These are phyloP conservation scores for Drosophila erecta DNA, from an alignment of 1,140 invertebrate genomes.

Conservation along the genomic window DNA sequence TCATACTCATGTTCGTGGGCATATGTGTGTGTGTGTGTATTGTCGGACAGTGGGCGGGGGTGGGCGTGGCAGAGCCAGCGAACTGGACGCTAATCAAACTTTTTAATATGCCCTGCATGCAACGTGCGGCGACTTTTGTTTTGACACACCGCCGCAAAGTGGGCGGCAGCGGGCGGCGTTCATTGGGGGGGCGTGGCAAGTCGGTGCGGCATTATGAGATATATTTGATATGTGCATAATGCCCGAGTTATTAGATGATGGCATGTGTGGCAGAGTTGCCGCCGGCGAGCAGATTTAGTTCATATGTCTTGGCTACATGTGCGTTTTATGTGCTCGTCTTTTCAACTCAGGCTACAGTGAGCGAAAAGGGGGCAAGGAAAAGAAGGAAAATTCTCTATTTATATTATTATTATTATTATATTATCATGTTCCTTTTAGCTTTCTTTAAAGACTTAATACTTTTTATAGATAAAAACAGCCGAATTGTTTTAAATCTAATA, in stretches of 20 bases:
- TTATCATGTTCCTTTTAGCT: neutral
- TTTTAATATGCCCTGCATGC: constrained; percentile 75
- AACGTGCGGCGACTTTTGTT: constrained; percentile 76
- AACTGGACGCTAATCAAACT: constrained; percentile 79
- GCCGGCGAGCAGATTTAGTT: constrained; percentile 51
- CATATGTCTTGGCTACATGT: constrained; percentile 58
- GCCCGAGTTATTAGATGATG: constrained; percentile 55
- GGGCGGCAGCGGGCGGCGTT: no score
- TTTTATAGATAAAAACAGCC: no score
- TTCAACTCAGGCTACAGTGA: constrained; percentile 8
- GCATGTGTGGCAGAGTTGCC: constrained; percentile 5
- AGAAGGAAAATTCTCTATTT: no score
- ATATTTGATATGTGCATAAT: constrained; percentile 44
- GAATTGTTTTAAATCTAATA: neutral
- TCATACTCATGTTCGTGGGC: neutral
- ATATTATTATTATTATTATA: no score
- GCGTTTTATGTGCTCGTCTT: constrained; percentile 61
- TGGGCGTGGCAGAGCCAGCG: constrained; percentile 39
- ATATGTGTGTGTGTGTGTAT: neutral
- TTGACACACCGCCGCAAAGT: constrained; percentile 30
- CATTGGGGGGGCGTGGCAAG: constrained; percentile 1
- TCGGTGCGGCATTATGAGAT: constrained; percentile 35
- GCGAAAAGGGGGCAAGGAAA: neutral
- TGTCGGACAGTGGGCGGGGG: neutral
- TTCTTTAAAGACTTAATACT: neutral